Base-by-base conservation (phyloP, 2,888 invertebrate species). In the Drosophila vallismaia region DNA sequence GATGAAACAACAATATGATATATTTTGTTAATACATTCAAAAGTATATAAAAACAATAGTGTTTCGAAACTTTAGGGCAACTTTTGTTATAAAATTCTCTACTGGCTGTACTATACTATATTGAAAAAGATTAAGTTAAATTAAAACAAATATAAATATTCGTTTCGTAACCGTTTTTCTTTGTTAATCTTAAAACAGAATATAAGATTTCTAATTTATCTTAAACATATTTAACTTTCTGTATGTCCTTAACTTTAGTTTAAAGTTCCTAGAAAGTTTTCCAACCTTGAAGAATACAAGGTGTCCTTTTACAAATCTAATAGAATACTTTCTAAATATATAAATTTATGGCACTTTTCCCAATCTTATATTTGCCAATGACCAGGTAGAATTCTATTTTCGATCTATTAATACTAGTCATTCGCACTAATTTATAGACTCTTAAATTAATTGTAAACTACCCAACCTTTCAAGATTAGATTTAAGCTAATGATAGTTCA, bases 401-500 rank as follows among this genome's bases (percentile, higher is more conserved):
- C 10, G 50, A 45, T 56, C 60, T 42, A 44, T 9, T 50, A 31
- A 4, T 26, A 57, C 57, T 38, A 49, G 54, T 70, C 62, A 51
- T 50, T 55, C 19, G 19, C 51, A 28, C 19, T 38, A 74, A 56
- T 26, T 51, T 75, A 71, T 52, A 49, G 72, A 70, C 84, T 72
- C 72, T 63, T 33, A 38, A 64, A 38, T 64, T 48, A 48, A 19
- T 24, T 38, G 54, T 36, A 54, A 59, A 54, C 44, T 19, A 58
- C 36, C 28, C 28, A 8, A 33, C 7, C 19, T 9, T 28, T 54
- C 38, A 29, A 24, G 46, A 51, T 55, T 33, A 55, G 45, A 46
- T 77, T 48, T 74, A 49, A 53, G 38, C 49, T 55, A 2, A n/a
- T 55, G 79, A 81, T 76, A 57, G 40, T 29, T 29, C 36, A 0